Conservation (phyloP, 1,140 invertebrate species). For the Drosophila persimilis region DNA sequence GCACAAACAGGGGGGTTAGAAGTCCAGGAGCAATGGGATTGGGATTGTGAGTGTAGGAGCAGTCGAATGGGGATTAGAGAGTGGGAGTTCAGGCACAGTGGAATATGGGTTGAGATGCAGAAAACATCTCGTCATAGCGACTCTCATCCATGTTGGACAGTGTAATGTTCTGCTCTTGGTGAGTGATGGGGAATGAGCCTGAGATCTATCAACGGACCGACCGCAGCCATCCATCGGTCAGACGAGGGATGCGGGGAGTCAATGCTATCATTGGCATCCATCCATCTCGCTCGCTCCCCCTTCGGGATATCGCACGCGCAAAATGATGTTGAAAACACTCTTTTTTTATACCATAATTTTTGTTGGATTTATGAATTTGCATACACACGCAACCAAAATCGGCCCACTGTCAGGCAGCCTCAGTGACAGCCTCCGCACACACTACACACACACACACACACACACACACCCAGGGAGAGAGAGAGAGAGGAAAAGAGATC, state of each 20-base stretch:
- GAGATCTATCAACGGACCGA: constrained; percentile 34
- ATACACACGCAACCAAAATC: constrained; percentile 63
- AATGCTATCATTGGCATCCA: constrained; percentile 44
- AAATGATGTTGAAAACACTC: constrained; percentile 39
- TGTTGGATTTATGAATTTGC: constrained; percentile 75
- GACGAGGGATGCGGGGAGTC: constrained; percentile 61
- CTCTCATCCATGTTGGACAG: constrained; percentile 12
- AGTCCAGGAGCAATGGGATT: too few species aligned
- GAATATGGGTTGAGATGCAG: neutral
- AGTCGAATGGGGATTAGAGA: neutral
- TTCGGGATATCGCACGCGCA: constrained; percentile 20
- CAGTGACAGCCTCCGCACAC: constrained; percentile 1
- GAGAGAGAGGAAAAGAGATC: constrained; percentile 15
- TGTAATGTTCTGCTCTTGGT: too few species aligned
- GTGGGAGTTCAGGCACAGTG: neutral
- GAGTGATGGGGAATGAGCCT: constrained; percentile 1
- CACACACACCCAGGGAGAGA: constrained; percentile 15
- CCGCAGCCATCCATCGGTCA: constrained; percentile 18
- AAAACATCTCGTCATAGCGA: constrained; percentile 2
- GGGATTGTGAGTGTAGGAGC: too few species aligned
- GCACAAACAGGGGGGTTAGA: too few species aligned
- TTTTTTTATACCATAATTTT: constrained; percentile 19
- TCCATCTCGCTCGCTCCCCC: constrained; percentile 1
- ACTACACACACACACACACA: constrained; percentile 23
- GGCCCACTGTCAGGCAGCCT: constrained; percentile 36